Base-by-base conservation (phyloP, 2,888 invertebrate species). In the Dryadula phaetusa region DNA sequence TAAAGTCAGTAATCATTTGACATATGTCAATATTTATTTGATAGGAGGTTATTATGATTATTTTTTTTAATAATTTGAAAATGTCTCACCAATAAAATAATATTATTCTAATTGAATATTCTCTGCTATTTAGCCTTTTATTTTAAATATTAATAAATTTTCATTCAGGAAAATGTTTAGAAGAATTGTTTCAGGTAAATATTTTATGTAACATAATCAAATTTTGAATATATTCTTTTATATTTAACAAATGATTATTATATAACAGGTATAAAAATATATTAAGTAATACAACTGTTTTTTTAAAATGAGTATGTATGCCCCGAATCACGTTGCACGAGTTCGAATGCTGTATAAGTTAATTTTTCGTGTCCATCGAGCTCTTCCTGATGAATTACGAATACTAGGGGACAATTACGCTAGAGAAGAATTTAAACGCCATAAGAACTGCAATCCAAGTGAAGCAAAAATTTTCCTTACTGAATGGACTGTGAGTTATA, bases 341-440 rank as follows among this genome's bases (percentile, higher is more conserved):
- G 96, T 97, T 0, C 89, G 95, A 54, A 89, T 94, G 32, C 84
- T 98, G 8, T 98, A 97, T 82, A 97, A 97, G 88, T 94, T 95
- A 1, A 95, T 98, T 78, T 92, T 97, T 70, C 94, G 95, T 70
- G 92, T 98, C 28, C 97, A 98, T 79, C 92, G 96, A 69, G 96
- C 96, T 2, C 82, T 98, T 53, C 97, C 97, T 0, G 78, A 86
- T 0, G 96, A 96, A 73, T 85, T 97, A 40, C 93, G 94, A 60
- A 90, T 94, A 3, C 81, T 98, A 32, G 97, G 97, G 0, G 95
- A 96, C 78, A 94, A 94, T 77, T 98, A 97, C 80, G 95, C 96
- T 0, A 94, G 94, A 71, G 97, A 96, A 73, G 98, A 99, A 86
- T 99, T 99, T 83, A 95, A 95, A 79, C 90, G 97, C 53, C 98